Base-by-base conservation (phyloP, 2,113 vertebrate genomes). In the Cephalopterus ornatus region DNA sequence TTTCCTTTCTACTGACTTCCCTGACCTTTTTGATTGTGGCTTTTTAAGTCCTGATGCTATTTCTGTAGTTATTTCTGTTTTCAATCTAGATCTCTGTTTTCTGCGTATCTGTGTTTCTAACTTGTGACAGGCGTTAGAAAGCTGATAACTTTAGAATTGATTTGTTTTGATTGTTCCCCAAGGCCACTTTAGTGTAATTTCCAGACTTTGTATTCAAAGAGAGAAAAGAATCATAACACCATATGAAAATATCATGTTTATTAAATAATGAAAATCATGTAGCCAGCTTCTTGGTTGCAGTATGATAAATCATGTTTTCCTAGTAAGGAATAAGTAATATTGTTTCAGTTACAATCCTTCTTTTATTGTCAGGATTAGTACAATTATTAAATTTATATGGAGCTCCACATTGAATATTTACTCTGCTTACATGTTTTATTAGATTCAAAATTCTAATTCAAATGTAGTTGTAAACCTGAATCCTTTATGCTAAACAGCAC, bases 271-370 rank as follows among this genome's bases (percentile, higher is more conserved):
- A 18, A 35, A 19, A 26, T 95, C 8, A 53, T 61, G 41, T 5
- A 30, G 37, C 28, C 55, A 71, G 49, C 21, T 91, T 83, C 83
- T 93, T 88, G 16, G 53, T 44, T 96, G 52, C 66, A 66, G 8
- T 63, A 26, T 70, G 79, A 89, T 95, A 95, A 96, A 96, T 97
- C 58, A 83, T 50, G 22, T 28, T 53, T 94, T 91, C 12, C 63
- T 95, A 88, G 74, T 95, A 88, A 91, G 6, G 50, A 80, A 35
- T 71, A 75, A 89, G 32, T 74, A 88, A 55, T 41, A 55, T 14
- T 68, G 12, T 62, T 91, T 52, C 71, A 47, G 41, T 35, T 81
- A 44, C 37, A 89, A 58, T 71, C 14, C 23, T 94, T 79, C 62
- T 92, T 14, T 75, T 88, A 26, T 81, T 88, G 39, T 93, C 39